Base-by-base conservation (phyloP, 2,888 invertebrate genomes). In the Mythimna albipuncta region DNA sequence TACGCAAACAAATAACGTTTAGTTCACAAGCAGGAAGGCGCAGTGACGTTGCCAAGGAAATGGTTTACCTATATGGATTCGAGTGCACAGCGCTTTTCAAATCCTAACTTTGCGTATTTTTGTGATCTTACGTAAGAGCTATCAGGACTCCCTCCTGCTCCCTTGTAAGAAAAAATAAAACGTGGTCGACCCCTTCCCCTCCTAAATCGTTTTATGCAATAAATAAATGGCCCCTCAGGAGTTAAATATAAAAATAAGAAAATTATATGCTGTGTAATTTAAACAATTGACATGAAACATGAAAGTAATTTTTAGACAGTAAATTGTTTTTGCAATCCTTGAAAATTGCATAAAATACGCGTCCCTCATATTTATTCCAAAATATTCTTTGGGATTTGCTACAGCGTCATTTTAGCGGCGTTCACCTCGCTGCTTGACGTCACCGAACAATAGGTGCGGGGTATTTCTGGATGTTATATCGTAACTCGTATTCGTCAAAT, bases 381-480 rank as follows among this genome's bases (percentile, higher is more conserved):
- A 71, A 65, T 69, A 64, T 69, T 47, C 5, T 64, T 35, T 35
- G 47, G 10, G 26, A 57, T 57, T 73, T 4, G 55, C n/a, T n/a
- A 44, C 47, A 72, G 78, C 83, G 75, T 82, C 85, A 85, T 87
- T 86, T 88, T 87, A 87, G 81, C 81, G 79, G 81, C 81, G 50
- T 71, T 80, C 81, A 74, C 74, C 69, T 79, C 83, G 83, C 77
- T 70, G 75, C 71, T 75, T 86, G 92, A 93, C 92, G 93, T 90
- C 90, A 91, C 85, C 85, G 88, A 92, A 94, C 93, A 92, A 93
- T 92, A 88, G 89, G 84, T 84, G 38, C 78, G 62, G 87, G 89
- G 88, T 92, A 91, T 93, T 91, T 89, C 77, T 81, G 88, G 83
- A 83, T 87, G 87, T 83, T 76, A 69, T 83, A 85, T 82, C 84